Base-by-base conservation (phyloP, 2,888 invertebrate species). In the Allacma fusca region DNA sequence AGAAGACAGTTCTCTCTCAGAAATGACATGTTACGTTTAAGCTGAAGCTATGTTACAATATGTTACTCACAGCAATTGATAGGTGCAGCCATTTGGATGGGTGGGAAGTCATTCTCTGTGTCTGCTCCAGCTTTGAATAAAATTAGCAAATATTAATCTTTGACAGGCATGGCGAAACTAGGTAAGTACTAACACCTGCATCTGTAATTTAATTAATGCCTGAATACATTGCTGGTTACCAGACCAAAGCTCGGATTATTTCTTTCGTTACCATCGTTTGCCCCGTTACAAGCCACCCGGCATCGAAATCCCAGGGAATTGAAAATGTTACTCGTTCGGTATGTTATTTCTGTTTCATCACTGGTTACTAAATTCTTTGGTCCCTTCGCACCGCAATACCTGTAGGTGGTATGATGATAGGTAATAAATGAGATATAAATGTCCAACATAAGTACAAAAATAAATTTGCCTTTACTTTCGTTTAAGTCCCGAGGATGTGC, bases 251-350 rank as follows among this genome's bases (percentile, higher is more conserved):
- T 34, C 34, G 9, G 4, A 71, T 13, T 67, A 68, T 29, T 21
- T 24, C n/a, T 24, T 62, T 24, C n/a, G 26, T 62, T 62, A 21
- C 34, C 34, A 7, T 34, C 34, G 9, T 34, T 34, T 34, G 34
- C 24, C 19, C 75, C 73, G 34, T 43, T 74, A 68, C 81, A 81
- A 4, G 76, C 74, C 16, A 81, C 40, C 24, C 77, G 62, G 62
- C 83, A 83, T 0, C 81, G 76, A 34, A 81, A 81, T 4, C 83
- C 82, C 21, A 80, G n/a, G 19, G 77, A 78, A 21, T 74, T 68
- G 69, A 81, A 81, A 69, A 78, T 77, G 7, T 78, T 74, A 73
- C 78, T 81, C 21, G 79, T 80, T 57, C 79, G 75, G 73, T 81
- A 82, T 12, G 80, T 78, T 1, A 82, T 26, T 29, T 68, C 57